A percentile compares a stretch with the other conserved stretches of the same genome.
Evolutionary conservation across 1,140 invertebrate genomes (phyloP).

Genomic region (Matsumurasca onukii): DNA sequence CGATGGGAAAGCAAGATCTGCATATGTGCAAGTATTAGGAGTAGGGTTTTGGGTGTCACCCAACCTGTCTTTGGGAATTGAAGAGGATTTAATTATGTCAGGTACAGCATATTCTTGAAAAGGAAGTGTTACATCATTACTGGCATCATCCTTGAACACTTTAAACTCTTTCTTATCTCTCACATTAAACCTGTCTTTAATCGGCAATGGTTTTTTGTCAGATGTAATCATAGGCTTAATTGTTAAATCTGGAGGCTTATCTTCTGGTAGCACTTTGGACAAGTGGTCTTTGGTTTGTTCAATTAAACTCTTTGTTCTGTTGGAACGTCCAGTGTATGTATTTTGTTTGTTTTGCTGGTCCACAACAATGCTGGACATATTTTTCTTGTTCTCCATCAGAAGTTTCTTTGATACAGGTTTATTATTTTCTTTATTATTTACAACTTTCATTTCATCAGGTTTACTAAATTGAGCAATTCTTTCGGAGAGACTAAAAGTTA

Average conservation of each 20-base stretch:
- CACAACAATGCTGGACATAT: not conserved
- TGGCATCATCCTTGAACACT: constrained; percentile 5
- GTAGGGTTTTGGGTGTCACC: too few species aligned
- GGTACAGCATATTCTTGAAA: too few species aligned
- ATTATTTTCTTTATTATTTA: not conserved
- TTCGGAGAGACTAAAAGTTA: not conserved
- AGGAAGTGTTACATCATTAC: too few species aligned
- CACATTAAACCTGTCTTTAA: not conserved
- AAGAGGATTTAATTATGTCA: too few species aligned
- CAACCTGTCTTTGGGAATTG: too few species aligned
- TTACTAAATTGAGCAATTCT: constrained; percentile 14
- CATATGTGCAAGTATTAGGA: too few species aligned
- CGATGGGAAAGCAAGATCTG: too few species aligned
- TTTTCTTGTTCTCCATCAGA: not conserved
- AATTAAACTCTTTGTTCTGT: not conserved
- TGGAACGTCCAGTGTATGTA: not conserved
- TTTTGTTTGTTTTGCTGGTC: constrained; percentile 21
- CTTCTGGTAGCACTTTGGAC: not conserved
- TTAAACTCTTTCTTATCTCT: not conserved
- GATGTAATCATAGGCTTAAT: not conserved
- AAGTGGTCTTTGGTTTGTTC: constrained; percentile 20
- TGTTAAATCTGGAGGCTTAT: not conserved
- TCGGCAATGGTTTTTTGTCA: not conserved
- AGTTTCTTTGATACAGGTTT: not conserved
- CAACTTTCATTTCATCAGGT: not conserved